Evolutionary conservation across 2,113 vertebrate species (phyloP).

Genomic region (Chroicocephalus ridibundus): DNA sequence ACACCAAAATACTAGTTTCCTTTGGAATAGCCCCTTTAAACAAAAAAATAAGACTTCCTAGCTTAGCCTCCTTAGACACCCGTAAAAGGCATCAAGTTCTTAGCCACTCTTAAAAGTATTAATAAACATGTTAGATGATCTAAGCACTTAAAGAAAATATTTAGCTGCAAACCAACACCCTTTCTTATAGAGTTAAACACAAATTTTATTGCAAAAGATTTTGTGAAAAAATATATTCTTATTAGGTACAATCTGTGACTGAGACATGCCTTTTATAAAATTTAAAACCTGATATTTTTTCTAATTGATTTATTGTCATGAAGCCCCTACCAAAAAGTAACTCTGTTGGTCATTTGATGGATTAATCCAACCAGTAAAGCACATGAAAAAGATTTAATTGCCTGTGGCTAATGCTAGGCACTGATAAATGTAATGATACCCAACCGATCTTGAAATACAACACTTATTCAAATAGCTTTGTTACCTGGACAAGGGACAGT

Average conservation of each 20-base stretch:
- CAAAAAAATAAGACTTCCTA: background rate
- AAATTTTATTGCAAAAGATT: background rate
- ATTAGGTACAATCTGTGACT: background rate
- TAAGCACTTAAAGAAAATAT: background rate
- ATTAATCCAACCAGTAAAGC: background rate
- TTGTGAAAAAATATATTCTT: background rate
- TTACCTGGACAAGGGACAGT: constrained; percentile 94
- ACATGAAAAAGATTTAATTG: background rate
- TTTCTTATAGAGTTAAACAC: background rate
- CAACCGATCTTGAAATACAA: background rate
- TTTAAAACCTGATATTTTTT: background rate
- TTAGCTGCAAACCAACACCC: background rate
- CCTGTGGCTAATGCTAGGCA: background rate
- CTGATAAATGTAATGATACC: background rate
- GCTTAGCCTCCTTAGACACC: background rate
- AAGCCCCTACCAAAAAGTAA: background rate
- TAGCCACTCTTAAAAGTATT: background rate
- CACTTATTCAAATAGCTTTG: background rate
- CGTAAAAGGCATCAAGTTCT: background rate
- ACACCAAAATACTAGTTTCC: background rate
- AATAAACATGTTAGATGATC: background rate
- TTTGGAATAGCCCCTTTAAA: background rate
- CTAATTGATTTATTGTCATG: background rate
- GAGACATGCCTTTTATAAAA: background rate
- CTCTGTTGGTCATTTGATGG: background rate